Conservation (phyloP, 1,140 invertebrate species). For the Hylaeus anthracinus region DNA sequence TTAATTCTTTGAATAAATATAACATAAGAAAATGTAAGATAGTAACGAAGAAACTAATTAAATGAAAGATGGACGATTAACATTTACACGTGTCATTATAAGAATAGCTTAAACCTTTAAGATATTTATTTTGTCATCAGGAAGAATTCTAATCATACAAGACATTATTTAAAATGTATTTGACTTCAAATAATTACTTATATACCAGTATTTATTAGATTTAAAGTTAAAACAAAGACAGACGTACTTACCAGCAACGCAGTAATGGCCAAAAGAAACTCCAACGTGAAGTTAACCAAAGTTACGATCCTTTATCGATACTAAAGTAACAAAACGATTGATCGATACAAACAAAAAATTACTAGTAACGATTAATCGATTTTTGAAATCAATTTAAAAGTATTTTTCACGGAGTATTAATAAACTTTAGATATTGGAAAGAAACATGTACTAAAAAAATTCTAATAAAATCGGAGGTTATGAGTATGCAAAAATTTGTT, state of each 20-base stretch:
- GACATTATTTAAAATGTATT: background rate
- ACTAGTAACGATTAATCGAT: background rate
- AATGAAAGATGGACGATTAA: background rate
- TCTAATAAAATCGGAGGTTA: no score
- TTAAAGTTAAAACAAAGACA: no score
- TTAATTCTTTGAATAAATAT: background rate
- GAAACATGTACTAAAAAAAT: no score
- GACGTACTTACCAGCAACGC: background rate
- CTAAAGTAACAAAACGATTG: background rate
- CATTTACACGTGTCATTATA: slow-evolving; percentile 6
- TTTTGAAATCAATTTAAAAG: background rate
- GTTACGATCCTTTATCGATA: background rate
- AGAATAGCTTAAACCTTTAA: background rate
- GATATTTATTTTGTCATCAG: no score
- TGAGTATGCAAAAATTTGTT: no score
- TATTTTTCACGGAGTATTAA: no score
- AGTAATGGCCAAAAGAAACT: background rate
- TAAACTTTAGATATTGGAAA: no score
- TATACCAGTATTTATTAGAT: background rate
- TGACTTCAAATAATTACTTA: background rate
- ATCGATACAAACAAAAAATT: background rate
- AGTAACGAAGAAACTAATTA: background rate
- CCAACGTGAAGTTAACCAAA: background rate
- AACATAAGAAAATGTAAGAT: background rate
- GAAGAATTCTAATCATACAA: background rate